Evolutionary conservation across 2,797 vertebrate genomes (phyloP), one percentile per base, ranked within the genome.

Genomic region (Catamblyrhynchus diadema): DNA sequence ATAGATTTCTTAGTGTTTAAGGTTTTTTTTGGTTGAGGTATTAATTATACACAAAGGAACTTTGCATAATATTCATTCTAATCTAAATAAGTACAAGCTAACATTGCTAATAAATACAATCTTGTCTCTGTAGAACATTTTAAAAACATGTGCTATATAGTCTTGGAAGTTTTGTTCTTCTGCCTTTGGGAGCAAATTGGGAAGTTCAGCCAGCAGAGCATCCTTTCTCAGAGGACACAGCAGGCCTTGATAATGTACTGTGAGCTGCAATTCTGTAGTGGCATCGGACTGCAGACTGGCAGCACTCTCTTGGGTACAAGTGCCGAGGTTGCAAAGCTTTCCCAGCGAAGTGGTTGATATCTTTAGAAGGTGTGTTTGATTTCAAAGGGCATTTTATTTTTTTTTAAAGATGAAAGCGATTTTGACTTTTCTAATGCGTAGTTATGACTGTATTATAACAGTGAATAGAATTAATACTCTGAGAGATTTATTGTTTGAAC

Each of bases 241-340:
- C 33, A 81, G 95, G 80, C 88, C 51, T 66, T 88, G 96, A 92
- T 94, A 94, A 84, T 47, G 32, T 45, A 17, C 62, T 74, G 54
- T 81, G 81, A 92, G 90, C 93, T 95, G 61, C 95, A 93, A 94
- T 96, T 97, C 95, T 94, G 66, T 60, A 72, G 94, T 97, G 97
- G 70, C 93, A 93, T 81, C 86, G 92, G 95, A 37, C 94, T 95
- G 94, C 81, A 39, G 70, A 83, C 92, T 96, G 97, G 96, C 94
- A 96, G 92, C 94, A 90, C 48, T 96, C 96, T 97, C 94, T 45
- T 62, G 97, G 93, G 97, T 77, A 54, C 87, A 66, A 94, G 90
- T 96, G 91, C 94, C 93, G 89, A 78, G 91, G 83, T 71, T 93
- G 94, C 95, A 97, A 96, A 97, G 95, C 97, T 94, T 97, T 92